Evolutionary conservation across 2,888 invertebrate genomes (phyloP), one percentile per base, ranked within the genome.

Genomic region (Thyatira batis): DNA sequence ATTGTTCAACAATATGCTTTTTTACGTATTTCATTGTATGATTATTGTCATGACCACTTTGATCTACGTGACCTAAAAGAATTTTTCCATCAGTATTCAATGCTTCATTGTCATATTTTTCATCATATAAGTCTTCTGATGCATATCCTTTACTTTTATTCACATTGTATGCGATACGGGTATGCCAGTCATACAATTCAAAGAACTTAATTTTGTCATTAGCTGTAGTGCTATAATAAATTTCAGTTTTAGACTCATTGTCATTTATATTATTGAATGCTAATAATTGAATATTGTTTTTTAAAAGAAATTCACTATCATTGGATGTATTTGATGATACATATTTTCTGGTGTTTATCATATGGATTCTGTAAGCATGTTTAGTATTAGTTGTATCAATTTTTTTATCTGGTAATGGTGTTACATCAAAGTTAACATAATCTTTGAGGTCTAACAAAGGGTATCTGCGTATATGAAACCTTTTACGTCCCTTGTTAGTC

Each of bases 181-280:
- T 88, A 44, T 78, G 63, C 45, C 71, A 79, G 52, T 90, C 89
- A 60, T 90, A 87, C 10, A 84, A 69, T 73, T 91, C 89, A 56
- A 90, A 90, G 64, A 90, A 90, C 55, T 82, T 89, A 11, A 90
- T 82, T 78, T 75, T 87, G 50, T 89, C 89, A 48, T 84, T 73
- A 17, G 58, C 49, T 2, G 71, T 74, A 28, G 73, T 69, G 28
- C 53, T 45, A 39, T 59, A 45, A 27, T 17, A 9, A 2, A 17
- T 20, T 11, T 27, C 2, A 10, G 13, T 17, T 1, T 17, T 17
- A 1, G 17, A 39, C 17, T 8, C 8, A 2, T 39, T 39, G 13
- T 13, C 13, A 33, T 13, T 33, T 17, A 8, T 5, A 17, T 39
- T 39, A 39, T 39, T 39, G 2, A 39, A 33, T 33, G 30, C 0